Base-by-base conservation (phyloP, 2,797 vertebrate species). In the Cynodonichthys magdalenae region DNA sequence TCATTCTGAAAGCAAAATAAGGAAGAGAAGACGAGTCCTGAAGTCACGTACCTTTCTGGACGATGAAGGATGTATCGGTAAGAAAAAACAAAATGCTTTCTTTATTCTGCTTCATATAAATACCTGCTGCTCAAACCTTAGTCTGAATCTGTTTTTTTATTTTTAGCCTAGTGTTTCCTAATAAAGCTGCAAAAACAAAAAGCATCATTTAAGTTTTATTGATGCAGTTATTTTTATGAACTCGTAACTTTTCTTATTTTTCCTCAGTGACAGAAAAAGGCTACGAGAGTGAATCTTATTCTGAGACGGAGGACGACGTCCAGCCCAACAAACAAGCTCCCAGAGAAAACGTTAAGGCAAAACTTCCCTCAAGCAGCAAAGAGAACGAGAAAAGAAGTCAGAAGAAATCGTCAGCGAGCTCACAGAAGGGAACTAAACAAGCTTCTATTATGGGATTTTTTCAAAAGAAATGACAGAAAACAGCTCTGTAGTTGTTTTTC, bases 381-480 rank as follows among this genome's bases (percentile, higher is more conserved):
- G 94, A 93, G 44, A 93, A 95, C 0, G 94, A 95, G 50, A 93
- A 82, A 75, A 98, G 92, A 66, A 88, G 62, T 64, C 75, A 74
- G 11, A 98, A 94, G 86, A 96, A 95, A 85, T 76, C 83, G 0
- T 34, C 90, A 0, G 73, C 87, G 0, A 59, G 77, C 5, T 58
- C 82, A 28, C 92, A 60, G 77, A 98, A 95, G 87, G 86, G 88
- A 74, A 84, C 89, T 6, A 97, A 96, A 79, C 98, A 99, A 79
- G 92, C 94, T 2, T 97, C 97, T 28, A 99, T 99, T 69, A 91
- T 92, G 86, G 98, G 98, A 0, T 99, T 99, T 58, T 97, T 97
- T 78, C 95, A 95, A 11, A 98, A 94, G 93, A 99, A 99, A 73
- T 99, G 89, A 96, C 1, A 10, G 28, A 10, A 20, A 11, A 50